Evolutionary conservation across 2,797 vertebrate genomes (phyloP).

Genomic region (Intellagama lesueurii): DNA sequence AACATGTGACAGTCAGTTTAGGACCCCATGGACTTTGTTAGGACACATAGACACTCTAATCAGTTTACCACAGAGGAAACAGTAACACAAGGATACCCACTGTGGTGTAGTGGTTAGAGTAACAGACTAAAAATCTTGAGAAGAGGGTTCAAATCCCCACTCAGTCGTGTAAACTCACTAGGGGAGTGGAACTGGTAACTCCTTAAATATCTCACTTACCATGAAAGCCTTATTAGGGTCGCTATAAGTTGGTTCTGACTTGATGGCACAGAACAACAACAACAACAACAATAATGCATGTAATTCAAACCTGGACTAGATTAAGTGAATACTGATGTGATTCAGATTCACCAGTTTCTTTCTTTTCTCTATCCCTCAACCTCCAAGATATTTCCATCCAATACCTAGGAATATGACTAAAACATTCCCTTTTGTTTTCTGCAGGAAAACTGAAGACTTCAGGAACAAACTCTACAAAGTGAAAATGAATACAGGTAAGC

Average conservation of each 20-base stretch:
- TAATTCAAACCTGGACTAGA: constrained; percentile 69
- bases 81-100: too few relatives aligned
- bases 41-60: too few relatives aligned
- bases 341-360: constrained; percentile 50
- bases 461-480: constrained; percentile 81
- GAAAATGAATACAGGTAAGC: constrained; percentile 97
- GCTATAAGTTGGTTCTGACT: too few relatives aligned
- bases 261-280: not conserved
- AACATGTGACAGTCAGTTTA: constrained; percentile 51
- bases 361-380: too few relatives aligned
- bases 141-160: too few relatives aligned
- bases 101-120: too few relatives aligned
- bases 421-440: constrained; percentile 59
- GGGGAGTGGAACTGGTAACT: too few relatives aligned
- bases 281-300: not conserved
- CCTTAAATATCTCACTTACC: too few relatives aligned
- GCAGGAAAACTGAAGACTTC: constrained; percentile 84
- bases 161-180: too few relatives aligned
- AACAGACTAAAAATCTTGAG: too few relatives aligned
- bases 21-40: constrained; percentile 35
- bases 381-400: not conserved
- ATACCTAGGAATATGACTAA: too few relatives aligned
- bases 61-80: not conserved
- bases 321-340: constrained; percentile 55
- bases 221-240: too few relatives aligned